phyloP scores from a whole-genome alignment of 2,888 invertebrate species.

The Odontomyia ornata region DNA sequence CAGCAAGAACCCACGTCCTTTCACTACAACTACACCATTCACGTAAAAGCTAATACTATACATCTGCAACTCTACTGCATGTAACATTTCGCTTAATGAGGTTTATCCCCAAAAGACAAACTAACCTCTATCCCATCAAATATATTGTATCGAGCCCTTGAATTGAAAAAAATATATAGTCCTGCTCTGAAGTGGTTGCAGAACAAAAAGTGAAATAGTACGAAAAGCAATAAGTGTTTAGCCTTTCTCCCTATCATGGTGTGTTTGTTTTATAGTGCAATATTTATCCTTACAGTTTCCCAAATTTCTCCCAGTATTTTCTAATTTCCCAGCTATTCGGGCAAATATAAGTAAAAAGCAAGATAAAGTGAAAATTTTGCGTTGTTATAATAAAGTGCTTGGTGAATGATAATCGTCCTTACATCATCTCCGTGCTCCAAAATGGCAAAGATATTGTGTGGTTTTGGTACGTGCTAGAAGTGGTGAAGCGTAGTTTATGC shows the following conservation, averaged over 20 bases:
- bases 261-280: not conserved
- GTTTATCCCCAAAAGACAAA: not conserved
- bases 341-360: not conserved
- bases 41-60: not conserved
- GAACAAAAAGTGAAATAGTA: not conserved
- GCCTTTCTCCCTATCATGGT: not conserved
- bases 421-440: not conserved
- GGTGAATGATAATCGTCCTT: not conserved
- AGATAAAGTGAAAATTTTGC: not conserved
- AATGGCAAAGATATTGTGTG: constrained; percentile 35
- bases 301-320: not conserved
- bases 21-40: not conserved
- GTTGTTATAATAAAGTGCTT: not conserved
- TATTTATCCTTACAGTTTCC: not conserved
- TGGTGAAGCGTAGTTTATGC: not conserved
- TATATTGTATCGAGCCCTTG: not conserved
- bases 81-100: constrained; percentile 16
- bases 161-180: not conserved
- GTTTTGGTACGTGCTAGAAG: not conserved
- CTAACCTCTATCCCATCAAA: not conserved
- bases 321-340: not conserved
- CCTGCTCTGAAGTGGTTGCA: not conserved
- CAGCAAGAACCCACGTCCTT: not conserved
- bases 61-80: not conserved
- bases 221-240: constrained; percentile 8